Conservation (phyloP, 53 echinoderm and acorn worm genomes). For the Luidia sarsii region DNA sequence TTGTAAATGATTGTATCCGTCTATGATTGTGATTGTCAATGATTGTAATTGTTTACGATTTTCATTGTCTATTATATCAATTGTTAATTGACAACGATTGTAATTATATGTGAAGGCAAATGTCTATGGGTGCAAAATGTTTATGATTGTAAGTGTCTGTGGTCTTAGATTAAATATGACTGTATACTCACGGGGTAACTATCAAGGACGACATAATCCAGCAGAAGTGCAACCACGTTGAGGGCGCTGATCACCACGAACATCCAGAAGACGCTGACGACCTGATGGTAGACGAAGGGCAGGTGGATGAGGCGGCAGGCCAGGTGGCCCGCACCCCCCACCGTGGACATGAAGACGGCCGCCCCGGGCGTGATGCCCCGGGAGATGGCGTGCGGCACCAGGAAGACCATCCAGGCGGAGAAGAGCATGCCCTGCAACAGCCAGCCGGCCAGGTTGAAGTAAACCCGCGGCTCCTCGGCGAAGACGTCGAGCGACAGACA, state of each 20-base stretch:
- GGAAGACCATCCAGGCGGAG: constrained; percentile 58
- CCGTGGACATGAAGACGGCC: constrained; percentile 49
- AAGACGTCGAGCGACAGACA: background rate
- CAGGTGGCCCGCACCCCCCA: constrained; percentile 50
- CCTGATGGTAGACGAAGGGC: constrained; percentile 17
- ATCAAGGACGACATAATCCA: background rate
- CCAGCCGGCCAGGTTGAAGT: background rate
- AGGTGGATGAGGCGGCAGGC: constrained; percentile 45
- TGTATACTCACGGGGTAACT: constrained; percentile 4
- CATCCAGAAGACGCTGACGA: constrained; percentile 4
- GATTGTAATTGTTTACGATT: too few relatives aligned
- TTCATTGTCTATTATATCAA: too few relatives aligned
- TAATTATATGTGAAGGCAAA: too few relatives aligned
- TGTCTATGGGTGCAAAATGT: background rate
- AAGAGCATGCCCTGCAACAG: background rate
- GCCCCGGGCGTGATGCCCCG: constrained; percentile 17
- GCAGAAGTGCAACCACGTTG: background rate
- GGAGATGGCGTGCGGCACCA: constrained; percentile 58
- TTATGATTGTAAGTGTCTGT: background rate
- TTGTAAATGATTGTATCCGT: too few relatives aligned
- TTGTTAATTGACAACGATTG: too few relatives aligned
- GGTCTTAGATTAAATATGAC: background rate
- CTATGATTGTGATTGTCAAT: too few relatives aligned
- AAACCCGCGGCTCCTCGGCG: background rate
- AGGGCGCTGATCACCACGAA: background rate